Evolutionary conservation across 2,888 invertebrate genomes (phyloP).

Genomic region (Cremastinae sp.): DNA sequence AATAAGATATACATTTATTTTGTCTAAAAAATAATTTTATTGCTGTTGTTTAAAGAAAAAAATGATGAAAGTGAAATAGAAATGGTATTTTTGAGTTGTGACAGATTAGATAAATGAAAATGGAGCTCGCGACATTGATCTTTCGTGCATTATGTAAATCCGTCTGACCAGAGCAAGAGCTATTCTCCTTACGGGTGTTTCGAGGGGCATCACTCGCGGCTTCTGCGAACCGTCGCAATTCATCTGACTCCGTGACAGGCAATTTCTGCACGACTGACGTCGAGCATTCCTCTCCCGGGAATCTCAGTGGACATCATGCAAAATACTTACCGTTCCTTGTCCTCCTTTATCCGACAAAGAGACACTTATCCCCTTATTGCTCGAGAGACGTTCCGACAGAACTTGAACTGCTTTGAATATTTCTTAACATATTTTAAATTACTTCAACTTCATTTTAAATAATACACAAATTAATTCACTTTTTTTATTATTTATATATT

Average conservation of each 20-base stretch:
- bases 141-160: background rate
- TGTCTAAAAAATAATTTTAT: no score
- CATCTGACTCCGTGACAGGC: constrained; percentile 43
- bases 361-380: no score
- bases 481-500: no score
- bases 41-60: no score
- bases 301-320: constrained; percentile 39
- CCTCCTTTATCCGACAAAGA: no score
- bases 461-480: no score
- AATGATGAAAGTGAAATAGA: constrained; percentile 11
- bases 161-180: constrained; percentile 17
- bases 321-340: constrained; percentile 37
- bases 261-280: constrained; percentile 48
- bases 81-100: background rate
- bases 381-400: no score
- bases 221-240: constrained; percentile 39
- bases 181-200: constrained; percentile 25
- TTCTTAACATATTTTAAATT: no score
- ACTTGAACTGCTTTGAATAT: no score
- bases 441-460: no score
- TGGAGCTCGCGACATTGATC: background rate
- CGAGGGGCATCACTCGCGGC: constrained; percentile 5
- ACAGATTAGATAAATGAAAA: background rate
- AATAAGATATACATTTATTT: no score
- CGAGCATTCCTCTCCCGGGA: constrained; percentile 24